Evolutionary conservation across 2,888 invertebrate genomes (phyloP).

Genomic region (Sabatieria punctata): DNA sequence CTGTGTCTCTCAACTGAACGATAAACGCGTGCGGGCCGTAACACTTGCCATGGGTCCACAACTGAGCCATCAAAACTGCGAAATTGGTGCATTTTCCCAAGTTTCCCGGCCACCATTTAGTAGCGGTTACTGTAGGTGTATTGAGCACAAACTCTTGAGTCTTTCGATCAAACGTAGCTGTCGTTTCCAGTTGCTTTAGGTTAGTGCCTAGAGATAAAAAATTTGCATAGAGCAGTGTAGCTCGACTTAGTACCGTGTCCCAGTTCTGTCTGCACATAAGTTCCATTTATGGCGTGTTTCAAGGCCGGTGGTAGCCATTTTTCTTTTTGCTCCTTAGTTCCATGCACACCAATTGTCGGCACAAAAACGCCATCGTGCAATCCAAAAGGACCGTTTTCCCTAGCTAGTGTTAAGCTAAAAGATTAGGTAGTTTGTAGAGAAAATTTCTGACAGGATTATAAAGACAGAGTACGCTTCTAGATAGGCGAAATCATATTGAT

Average conservation of each 20-base stretch:
- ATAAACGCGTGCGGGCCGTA: constrained; percentile 84
- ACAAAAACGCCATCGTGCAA: constrained; percentile 84
- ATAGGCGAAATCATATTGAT: too few species aligned
- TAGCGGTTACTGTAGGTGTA: constrained; percentile 67
- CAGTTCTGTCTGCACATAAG: constrained; percentile 89
- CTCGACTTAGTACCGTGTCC: constrained; percentile 76
- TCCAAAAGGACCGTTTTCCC: constrained; percentile 43
- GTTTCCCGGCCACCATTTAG: constrained; percentile 94
- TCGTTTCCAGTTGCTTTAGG: constrained; percentile 76
- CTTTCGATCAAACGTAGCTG: constrained; percentile 64
- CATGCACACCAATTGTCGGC: constrained; percentile 56
- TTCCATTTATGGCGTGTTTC: constrained; percentile 66
- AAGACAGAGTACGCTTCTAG: too few species aligned
- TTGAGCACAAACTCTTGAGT: constrained; percentile 70
- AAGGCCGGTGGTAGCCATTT: constrained; percentile 70
- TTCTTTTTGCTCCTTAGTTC: constrained; percentile 65
- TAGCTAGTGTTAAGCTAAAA: constrained; percentile 19
- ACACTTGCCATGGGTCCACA: constrained; percentile 60
- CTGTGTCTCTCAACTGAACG: constrained; percentile 69
- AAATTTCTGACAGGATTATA: too few species aligned
- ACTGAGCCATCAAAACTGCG: constrained; percentile 75
- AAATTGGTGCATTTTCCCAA: constrained; percentile 83
- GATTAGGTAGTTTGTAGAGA: too few species aligned
- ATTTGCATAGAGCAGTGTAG: too few species aligned
- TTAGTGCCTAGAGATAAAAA: too few species aligned